These are phyloP conservation scores for Volucella inflata DNA, from an alignment of 2,888 invertebrate genomes.

Conservation along the genomic window DNA sequence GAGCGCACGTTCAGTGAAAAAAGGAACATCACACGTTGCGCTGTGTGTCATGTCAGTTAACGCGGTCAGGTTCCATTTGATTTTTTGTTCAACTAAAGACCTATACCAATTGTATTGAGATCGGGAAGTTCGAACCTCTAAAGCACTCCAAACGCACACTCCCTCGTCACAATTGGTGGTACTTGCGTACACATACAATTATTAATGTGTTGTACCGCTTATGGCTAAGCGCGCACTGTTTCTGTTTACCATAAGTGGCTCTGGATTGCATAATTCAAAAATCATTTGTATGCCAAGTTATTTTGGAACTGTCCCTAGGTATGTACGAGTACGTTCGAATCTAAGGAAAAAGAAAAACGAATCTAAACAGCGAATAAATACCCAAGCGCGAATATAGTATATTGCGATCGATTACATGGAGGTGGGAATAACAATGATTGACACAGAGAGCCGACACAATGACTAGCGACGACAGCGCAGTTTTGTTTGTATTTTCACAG, in stretches of 20 bases:
- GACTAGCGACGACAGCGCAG: conserved; percentile 36
- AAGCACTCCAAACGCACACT: conserved; percentile 53
- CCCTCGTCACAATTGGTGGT: conserved; percentile 42
- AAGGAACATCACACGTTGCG: conserved; percentile 62
- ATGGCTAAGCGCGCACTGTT: conserved; percentile 27
- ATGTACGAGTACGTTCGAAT: background rate
- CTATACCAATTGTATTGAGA: conserved; percentile 22
- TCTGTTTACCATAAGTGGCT: conserved; percentile 35
- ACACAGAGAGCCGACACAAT: conserved; percentile 65
- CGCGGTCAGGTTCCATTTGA: conserved; percentile 60
- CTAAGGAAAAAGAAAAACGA: background rate
- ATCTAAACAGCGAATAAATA: conserved; percentile 45
- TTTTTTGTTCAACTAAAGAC: conserved; percentile 11
- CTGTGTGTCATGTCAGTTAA: conserved; percentile 49
- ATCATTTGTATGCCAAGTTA: conserved; percentile 65
- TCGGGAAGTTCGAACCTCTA: background rate
- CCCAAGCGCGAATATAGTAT: conserved; percentile 62
- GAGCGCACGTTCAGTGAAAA: conserved; percentile 52
- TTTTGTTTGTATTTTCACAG: conserved; percentile 2
- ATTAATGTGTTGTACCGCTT: conserved; percentile 20
- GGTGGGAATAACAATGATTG: conserved; percentile 72
- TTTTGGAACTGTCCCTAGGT: conserved; percentile 65
- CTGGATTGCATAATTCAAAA: conserved; percentile 65
- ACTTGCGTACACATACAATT: too few relatives aligned
- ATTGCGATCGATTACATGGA: conserved; percentile 56